These are phyloP conservation scores for Morone chrysops DNA, from an alignment of 2,113 vertebrate genomes.

Conservation along the genomic window DNA sequence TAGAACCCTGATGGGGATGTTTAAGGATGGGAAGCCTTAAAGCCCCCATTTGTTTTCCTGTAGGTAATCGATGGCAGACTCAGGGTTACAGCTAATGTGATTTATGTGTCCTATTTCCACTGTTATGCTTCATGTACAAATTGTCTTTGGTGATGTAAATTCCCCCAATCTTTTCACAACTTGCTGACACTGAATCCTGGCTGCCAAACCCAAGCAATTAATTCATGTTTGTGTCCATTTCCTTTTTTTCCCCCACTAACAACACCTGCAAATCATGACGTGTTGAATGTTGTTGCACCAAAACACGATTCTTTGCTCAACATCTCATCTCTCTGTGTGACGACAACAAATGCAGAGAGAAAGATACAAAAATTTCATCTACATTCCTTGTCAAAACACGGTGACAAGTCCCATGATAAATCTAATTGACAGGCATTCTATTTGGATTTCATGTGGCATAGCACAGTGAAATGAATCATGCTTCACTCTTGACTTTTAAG, in stretches of 20 bases:
- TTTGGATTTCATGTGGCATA: slow-evolving; percentile 15
- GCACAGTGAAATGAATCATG: slow-evolving; percentile 34
- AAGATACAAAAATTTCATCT: slow-evolving; percentile 2
- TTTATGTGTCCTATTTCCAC: slow-evolving; percentile 85
- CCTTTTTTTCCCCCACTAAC: neutral
- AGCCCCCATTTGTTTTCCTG: slow-evolving; percentile 82
- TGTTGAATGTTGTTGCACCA: slow-evolving; percentile 24
- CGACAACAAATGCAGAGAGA: neutral
- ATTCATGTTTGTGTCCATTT: slow-evolving; percentile 66
- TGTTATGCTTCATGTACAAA: slow-evolving; percentile 86
- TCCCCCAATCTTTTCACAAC: slow-evolving; percentile 71
- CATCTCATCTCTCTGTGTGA: neutral
- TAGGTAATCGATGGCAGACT: slow-evolving; percentile 83
- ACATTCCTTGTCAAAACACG: neutral
- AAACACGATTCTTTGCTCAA: slow-evolving; percentile 12
- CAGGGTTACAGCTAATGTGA: slow-evolving; percentile 84
- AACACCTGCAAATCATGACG: slow-evolving; percentile 67
- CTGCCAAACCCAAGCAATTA: slow-evolving; percentile 73
- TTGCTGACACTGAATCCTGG: slow-evolving; percentile 77
- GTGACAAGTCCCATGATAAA: neutral
- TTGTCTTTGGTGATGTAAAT: slow-evolving; percentile 85
- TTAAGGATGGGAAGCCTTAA: slow-evolving; percentile 79
- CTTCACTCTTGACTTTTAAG: slow-evolving; percentile 44
- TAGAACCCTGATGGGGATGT: slow-evolving; percentile 74
- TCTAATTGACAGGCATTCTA: slow-evolving; percentile 19